Conservation (phyloP, 2,888 invertebrate species). For the Metopia argyrocephala region DNA sequence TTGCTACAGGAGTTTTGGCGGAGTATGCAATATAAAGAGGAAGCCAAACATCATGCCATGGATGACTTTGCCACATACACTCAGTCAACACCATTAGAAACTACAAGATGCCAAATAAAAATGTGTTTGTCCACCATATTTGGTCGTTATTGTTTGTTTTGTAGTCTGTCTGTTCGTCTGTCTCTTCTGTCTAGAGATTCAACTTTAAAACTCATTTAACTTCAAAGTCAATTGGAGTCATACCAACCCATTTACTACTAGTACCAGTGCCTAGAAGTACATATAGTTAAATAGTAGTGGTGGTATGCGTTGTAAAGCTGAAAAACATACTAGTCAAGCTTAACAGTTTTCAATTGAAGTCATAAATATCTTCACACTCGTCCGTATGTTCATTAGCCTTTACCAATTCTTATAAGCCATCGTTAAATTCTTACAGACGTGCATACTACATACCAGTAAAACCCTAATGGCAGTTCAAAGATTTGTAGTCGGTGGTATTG, state of each 20-base stretch:
- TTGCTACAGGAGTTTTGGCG: slow-evolving; percentile 12
- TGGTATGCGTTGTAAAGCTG: background rate
- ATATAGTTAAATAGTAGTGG: background rate
- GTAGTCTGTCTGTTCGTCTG: slow-evolving; percentile 13
- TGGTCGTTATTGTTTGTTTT: slow-evolving; percentile 21
- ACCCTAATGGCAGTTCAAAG: slow-evolving; percentile 47
- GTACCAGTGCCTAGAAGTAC: slow-evolving; percentile 35
- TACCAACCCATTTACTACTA: slow-evolving; percentile 45
- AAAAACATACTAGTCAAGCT: background rate
- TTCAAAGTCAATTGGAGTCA: slow-evolving; percentile 64
- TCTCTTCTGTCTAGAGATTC: slow-evolving; percentile 39
- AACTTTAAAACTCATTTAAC: slow-evolving; percentile 64
- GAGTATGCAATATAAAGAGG: slow-evolving; percentile 21
- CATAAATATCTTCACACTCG: slow-evolving; percentile 29
- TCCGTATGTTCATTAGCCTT: background rate
- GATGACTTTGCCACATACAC: slow-evolving; percentile 9
- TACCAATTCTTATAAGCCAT: background rate
- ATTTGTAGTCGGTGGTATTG: background rate
- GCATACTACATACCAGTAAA: slow-evolving; percentile 30
- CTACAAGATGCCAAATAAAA: slow-evolving; percentile 26
- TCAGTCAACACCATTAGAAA: background rate
- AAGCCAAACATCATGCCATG: slow-evolving; percentile 38
- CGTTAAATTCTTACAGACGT: background rate
- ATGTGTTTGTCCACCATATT: slow-evolving; percentile 45
- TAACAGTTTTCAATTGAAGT: slow-evolving; percentile 25